Base-by-base conservation (phyloP, 2,797 vertebrate species). In the Hippocampus kuda region DNA sequence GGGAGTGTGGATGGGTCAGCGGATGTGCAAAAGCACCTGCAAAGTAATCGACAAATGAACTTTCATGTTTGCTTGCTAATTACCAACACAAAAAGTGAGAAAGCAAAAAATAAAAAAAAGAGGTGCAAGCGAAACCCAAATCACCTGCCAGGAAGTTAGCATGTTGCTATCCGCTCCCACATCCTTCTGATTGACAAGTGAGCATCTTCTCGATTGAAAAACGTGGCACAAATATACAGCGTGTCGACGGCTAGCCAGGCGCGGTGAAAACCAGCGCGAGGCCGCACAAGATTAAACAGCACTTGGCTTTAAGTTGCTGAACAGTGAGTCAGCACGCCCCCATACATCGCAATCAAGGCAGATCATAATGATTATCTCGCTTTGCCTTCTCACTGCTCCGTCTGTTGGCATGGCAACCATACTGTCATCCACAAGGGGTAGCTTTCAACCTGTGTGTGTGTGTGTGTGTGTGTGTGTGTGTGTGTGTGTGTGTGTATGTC, bases 331-430 rank as follows among this genome's bases (percentile, higher is more conserved):
- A 75, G 73, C 75, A 69, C 75, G 66, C 72, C 72, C 69, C 77
- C 78, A 68, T 80, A 72, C 78, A 46, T 75, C 67, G 60, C 78
- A 53, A 77, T 81, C 71, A 70, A 74, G 70, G 74, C 75, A 79
- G 78, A 83, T 79, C 77, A 80, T 79, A 76, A 82, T 72, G 76
- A 79, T 69, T 66, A 75, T 69, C 74, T 71, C 44, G 74, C 76
- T 76, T 83, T 77, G 82, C 77, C 81, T 83, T 77, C 84, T 83
- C 75, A 70, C 68, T 60, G 75, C 77, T 68, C 70, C 7, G 82
- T 88, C 86, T 84, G 87, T 88, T 84, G 86, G 77, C 87, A 89
- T 87, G 81, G 81, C 77, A 88, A 89, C 89, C 81, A 79, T 79
- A 79, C 77, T 65, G 79, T 70, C 73, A 79, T 79, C 79, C 79